A percentile compares a stretch with the other conserved stretches of the same genome.
These are phyloP conservation scores for Parotia lawesii DNA, from an alignment of 2,113 vertebrate genomes.

Conservation along the genomic window DNA sequence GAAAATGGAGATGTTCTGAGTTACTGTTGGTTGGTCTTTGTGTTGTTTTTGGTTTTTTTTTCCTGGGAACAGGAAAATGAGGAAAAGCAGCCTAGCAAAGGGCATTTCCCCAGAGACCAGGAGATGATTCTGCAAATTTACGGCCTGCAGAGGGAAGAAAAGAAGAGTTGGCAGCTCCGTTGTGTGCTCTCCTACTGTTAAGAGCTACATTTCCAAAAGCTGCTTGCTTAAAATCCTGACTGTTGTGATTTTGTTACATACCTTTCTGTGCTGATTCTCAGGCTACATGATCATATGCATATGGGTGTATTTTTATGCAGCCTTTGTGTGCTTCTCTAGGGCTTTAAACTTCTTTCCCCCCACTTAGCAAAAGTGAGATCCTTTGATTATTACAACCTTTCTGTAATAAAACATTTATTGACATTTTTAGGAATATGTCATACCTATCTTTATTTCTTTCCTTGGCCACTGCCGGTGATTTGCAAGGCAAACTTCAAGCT, in stretches of 20 bases:
- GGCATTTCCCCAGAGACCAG: slow-evolving; percentile 16
- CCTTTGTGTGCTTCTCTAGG: not conserved
- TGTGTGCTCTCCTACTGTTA: not conserved
- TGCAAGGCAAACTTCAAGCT: not conserved
- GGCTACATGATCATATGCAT: not conserved
- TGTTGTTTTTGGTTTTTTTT: not conserved
- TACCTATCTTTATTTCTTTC: not conserved
- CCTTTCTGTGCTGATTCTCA: not conserved
- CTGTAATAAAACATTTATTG: not conserved
- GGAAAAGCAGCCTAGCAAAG: slow-evolving; percentile 28
- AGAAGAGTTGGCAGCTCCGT: not conserved
- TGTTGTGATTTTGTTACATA: not conserved
- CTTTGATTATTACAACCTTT: not conserved
- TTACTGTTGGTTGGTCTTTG: not conserved
- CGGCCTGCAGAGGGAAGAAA: rapidly evolving
- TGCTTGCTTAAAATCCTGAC: not conserved
- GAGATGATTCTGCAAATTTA: slow-evolving; percentile 39
- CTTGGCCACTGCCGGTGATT: not conserved
- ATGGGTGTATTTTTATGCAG: not conserved
- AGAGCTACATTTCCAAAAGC: not conserved
- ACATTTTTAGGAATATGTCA: not conserved
- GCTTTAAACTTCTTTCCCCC: not conserved
- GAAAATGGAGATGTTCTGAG: not conserved
- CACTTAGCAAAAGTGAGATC: not conserved
- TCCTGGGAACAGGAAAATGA: slow-evolving; percentile 17